Conservation (phyloP, 2,797 vertebrate species). For the Euthynnus affinis region DNA sequence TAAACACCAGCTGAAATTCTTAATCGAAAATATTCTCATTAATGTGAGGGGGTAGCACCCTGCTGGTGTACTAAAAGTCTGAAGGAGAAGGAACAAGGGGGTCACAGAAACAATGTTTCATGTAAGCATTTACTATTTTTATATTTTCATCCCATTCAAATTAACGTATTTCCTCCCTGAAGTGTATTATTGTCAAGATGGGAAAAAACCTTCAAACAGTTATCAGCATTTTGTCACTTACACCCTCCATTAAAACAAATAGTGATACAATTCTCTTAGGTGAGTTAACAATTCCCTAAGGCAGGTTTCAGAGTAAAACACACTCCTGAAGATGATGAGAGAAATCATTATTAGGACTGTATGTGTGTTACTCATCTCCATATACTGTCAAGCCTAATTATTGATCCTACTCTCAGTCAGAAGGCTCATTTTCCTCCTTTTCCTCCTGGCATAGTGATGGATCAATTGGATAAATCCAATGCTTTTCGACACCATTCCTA, state of each 20-base stretch:
- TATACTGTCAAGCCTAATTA: conserved; percentile 33
- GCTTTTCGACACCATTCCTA: conserved; percentile 12
- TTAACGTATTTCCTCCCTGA: not conserved
- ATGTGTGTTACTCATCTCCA: conserved; percentile 33
- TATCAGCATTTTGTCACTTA: conserved; percentile 10
- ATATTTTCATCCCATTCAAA: not conserved
- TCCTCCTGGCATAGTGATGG: conserved; percentile 3
- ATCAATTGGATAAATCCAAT: conserved; percentile 37
- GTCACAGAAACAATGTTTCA: not conserved
- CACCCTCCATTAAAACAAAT: conserved; percentile 6
- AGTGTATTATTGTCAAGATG: not conserved
- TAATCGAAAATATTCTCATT: not conserved
- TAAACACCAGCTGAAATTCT: too few species aligned
- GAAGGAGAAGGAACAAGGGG: not conserved
- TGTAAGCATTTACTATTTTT: not conserved
- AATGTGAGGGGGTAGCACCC: not conserved
- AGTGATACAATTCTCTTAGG: conserved; percentile 9
- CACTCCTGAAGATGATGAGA: conserved; percentile 8
- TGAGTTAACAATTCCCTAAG: not conserved
- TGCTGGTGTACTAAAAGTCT: conserved; percentile 10
- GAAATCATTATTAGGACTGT: conserved; percentile 28
- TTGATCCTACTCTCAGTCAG: conserved; percentile 29
- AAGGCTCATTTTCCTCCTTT: not conserved
- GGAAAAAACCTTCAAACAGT: not conserved
- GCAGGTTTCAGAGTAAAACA: conserved; percentile 13